Percentiles rank a stretch among this genome's conserved stretches.
Conservation (phyloP, 2,797 vertebrate genomes). For the Lepilemur septentrionalis region DNA sequence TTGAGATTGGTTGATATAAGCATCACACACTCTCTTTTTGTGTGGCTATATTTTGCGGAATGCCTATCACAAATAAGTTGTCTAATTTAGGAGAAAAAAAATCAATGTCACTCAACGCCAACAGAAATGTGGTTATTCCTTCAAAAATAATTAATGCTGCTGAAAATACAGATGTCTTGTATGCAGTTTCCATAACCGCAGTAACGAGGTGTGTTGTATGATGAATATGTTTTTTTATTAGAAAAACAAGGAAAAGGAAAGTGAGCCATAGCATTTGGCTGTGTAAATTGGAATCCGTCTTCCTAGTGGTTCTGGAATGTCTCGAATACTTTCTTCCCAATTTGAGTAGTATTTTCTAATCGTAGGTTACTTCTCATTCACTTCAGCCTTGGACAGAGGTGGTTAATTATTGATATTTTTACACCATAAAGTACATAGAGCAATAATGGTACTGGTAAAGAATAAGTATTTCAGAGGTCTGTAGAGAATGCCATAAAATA, state of each 20-base stretch:
- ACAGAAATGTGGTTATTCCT: neutral
- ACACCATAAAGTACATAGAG: neutral
- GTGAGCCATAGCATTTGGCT: neutral
- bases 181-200: too few relatives aligned
- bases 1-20: neutral
- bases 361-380: neutral
- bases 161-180: neutral
- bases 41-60: neutral
- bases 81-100: neutral
- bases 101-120: neutral
- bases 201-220: neutral
- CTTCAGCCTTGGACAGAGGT: neutral
- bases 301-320: neutral
- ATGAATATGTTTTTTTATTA: neutral
- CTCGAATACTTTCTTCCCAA: neutral
- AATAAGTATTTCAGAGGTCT: neutral
- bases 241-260: neutral
- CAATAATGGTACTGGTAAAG: neutral
- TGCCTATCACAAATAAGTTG: neutral
- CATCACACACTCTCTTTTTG: neutral
- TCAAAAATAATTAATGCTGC: neutral
- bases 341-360: neutral
- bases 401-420: neutral
- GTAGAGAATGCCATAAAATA: neutral
- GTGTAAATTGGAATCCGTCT: neutral